Evolutionary conservation across 1,140 invertebrate genomes (phyloP), one percentile per base, ranked within the genome.

Genomic region (Drosophila subpulchrella): DNA sequence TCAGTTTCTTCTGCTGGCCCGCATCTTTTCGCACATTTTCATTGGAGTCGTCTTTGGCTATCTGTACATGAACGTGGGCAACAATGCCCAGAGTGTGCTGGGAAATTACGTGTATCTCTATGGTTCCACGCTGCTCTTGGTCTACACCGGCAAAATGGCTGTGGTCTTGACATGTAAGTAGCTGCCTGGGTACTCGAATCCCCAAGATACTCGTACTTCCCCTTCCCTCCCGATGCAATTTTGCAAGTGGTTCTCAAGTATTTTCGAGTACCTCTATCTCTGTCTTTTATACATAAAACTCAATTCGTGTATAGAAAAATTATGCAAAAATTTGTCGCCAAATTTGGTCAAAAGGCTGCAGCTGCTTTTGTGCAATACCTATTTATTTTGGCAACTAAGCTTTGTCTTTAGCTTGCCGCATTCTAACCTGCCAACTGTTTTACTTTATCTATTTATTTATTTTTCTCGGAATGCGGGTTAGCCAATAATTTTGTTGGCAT

Each of bases 91-190:
- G 75, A 96, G 96, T 48, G 96, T 97, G 17, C 94, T 98, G 48
- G 97, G 97, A 60, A 99, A 99, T 93, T 97, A 97, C 78, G 97
- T 97, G 4, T 98, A 97, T 81, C 92, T 99, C 1, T 99, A 98
- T 91, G 98, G 98, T 72, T 96, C 96, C 13, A 95, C 98, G 83
- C 93, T 99, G 47, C 95, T 99, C 59, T 94, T 98, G 15, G 97
- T 98, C 68, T 98, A 98, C 86, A 98, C 97, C 10, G 97, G 97
- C 53, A 97, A 98, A 93, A 98, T 98, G 97, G 97, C 97, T 4
- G 98, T 98, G n/a, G 97, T 97, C 46, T 93, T 98, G 70, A 97
- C 97, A 58, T 98, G 97, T 98, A 94, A 97, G 97, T 96, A 91
- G 65, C 58, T 63, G 36, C 47, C 38, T 48, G 30, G 32, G 30